Evolutionary conservation across 2,888 invertebrate species (phyloP), one percentile per base, ranked within the genome.

Genomic region (Microchrysa polita): DNA sequence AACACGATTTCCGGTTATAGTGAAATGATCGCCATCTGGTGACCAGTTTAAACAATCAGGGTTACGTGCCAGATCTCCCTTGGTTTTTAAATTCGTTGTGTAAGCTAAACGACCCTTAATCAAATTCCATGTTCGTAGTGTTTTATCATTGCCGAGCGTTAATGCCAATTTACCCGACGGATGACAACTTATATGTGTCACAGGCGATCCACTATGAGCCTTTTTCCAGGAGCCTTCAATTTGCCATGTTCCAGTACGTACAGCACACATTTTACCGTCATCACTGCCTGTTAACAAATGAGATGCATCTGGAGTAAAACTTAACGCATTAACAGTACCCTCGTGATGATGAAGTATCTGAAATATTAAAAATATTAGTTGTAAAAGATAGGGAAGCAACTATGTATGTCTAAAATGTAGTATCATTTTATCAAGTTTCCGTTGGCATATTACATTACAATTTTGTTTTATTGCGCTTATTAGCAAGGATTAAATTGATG

Each of bases 71-170:
- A 85, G 81, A 78, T 82, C 76, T 75, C 88, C 87, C 85, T 91
- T 92, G 80, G 88, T 91, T 76, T 90, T 90, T 42, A 97, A 86
- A 83, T 96, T 96, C n/a, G 93, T 93, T 0, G 93, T 91, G 82
- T 94, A 97, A 0, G 96, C 97, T 79, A 91, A 91, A 75, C 96
- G 89, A 0, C 97, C 97, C 83, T 95, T 96, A 0, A 97, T 88
- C 76, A 98, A 87, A 86, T 98, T 97, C 98, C 98, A 98, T 2
- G 97, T 97, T 79, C 92, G 87, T 60, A 98, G 83, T 5, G 93
- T 91, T 78, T 90, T 90, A 84, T 98, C 97, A 65, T 89, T 90
- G 16, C 96, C 95, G 52, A 96, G 88, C 12, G 96, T 93, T 9
- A 98, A 85, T 0, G 95, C 95, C 77, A 97, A 81, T 85, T 96